A percentile compares a stretch with the other conserved stretches of the same genome.
Conservation (phyloP, 2,888 invertebrate species). For the Stenolophus ochropezus region DNA sequence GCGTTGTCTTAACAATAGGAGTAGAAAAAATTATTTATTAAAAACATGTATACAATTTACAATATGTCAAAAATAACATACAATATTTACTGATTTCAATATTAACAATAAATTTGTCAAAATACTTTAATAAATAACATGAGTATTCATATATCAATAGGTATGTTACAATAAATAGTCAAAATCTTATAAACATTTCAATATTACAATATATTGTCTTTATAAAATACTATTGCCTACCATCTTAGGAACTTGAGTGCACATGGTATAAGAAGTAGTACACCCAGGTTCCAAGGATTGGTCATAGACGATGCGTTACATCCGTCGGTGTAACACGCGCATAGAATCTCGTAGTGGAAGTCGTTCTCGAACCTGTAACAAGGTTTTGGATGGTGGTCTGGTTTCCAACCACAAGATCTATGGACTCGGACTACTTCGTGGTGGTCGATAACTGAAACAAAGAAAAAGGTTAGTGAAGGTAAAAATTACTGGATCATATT, state of each 20-base stretch:
- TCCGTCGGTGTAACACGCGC: conserved; percentile 79
- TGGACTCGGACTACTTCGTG: conserved; percentile 73
- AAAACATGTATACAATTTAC: too few relatives aligned
- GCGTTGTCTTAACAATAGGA: too few relatives aligned
- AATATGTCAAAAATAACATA: too few relatives aligned
- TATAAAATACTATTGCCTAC: neutral
- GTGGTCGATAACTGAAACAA: conserved; percentile 71
- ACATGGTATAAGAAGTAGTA: neutral
- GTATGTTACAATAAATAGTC: too few relatives aligned
- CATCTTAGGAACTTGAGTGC: neutral
- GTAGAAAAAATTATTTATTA: too few relatives aligned
- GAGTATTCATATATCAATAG: too few relatives aligned
- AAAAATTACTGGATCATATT: neutral
- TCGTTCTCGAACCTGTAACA: conserved; percentile 80
- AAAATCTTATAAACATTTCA: too few relatives aligned
- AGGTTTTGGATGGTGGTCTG: conserved; percentile 68
- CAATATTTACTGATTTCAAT: too few relatives aligned
- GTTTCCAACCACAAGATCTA: conserved; percentile 79
- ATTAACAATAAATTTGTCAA: too few relatives aligned
- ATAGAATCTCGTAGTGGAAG: conserved; percentile 78
- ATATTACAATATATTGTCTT: too few relatives aligned
- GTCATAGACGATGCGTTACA: conserved; percentile 73
- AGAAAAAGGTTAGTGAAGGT: neutral
- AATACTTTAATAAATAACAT: too few relatives aligned
- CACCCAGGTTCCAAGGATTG: neutral